Base-by-base conservation (phyloP, 2,113 vertebrate species). In the Chaetops frenatus region DNA sequence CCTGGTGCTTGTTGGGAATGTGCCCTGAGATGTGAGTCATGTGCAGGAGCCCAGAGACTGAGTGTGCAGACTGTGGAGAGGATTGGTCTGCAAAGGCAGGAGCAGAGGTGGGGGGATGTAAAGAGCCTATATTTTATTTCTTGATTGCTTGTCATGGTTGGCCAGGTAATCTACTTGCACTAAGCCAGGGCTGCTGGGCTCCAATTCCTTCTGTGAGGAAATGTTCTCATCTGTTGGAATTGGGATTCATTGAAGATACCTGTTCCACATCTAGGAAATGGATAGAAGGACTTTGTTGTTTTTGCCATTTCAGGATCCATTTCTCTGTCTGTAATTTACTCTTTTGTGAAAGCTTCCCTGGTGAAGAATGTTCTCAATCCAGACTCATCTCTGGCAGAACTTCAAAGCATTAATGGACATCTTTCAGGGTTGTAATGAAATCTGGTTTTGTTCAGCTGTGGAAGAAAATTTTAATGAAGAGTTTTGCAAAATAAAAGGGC, bases 381-480 rank as follows among this genome's bases (percentile, higher is more conserved):
- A 69, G 57, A 42, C 57, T 87, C 42, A 20, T 56, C 31, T 48
- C 47, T 85, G 78, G 57, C 66, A 86, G 50, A 85, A 54, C 62
- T 72, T 85, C 87, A 86, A 62, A 87, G 51, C 16, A 17, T 62
- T 69, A 62, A 66, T 17, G 42, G 54, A 13, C 36, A 40, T 73
- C 58, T 76, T 4, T 58, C 44, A 61, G 35, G 16, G 44, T 8
- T 77, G 35, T 47, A 87, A 62, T 53, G 29, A 71, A 86, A 85
- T 71, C 44, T 70, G 45, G 14, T 60, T 92, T 93, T 83, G 33
- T 74, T 71, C 79, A 86, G 61, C 53, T 90, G 67, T 91, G 78
- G 57, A 91, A 78, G 76, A 51, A 72, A 81, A 79, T 72, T 29
- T 78, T 88, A 84, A 71, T 89, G 67, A 62, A 45, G 53, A 57